Base-by-base conservation (phyloP, 2,113 vertebrate genomes). In the Varanus salvator region DNA sequence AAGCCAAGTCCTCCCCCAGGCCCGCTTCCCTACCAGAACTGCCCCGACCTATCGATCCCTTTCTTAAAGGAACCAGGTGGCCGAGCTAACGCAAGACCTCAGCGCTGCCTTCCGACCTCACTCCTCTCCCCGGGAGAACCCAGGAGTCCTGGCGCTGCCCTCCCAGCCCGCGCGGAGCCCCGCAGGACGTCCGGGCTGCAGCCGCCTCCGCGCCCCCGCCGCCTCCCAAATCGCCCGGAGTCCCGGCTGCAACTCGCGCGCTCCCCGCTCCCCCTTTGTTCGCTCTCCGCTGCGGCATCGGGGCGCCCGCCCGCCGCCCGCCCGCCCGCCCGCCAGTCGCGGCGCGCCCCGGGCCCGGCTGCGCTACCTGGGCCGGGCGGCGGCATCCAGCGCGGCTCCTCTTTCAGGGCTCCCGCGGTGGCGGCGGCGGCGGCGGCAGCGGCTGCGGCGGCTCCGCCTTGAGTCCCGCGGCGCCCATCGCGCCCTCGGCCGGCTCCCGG, bases 361-460 rank as follows among this genome's bases (percentile, higher is more conserved):
- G 50, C 34, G 38, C 88, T 77, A 89, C 88, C 88, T 89, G 88
- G 88, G 88, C 88, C 88, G 81, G 87, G 81, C 71, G 88, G 60
- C 60, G 21, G 60, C 81, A 57, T 77, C 57, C 72, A 38, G 81
- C 72, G 74, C 31, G 74, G 44, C 60, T 72, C 9, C 69, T n/a
- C 78, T 17, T 54, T 89, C 4, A 84, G 60, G 88, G 81, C 82
- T 85, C 82, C 64, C 27, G 52, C 34, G 17, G 80, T 21, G 68
- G 81, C 3, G 14, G 71, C 57, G 54, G 80, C 57, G 1, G 75
- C 38, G 68, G 81, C 38, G 38, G 38, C 38, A 44, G 38, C 38
- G 38, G 38, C 38, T 44, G 38, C 44, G 74, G 81, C 44, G 57
- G 31, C 82, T 89, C 74, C 60, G 74, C 72, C 38, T 76, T 8